Conservation (phyloP, 2,888 invertebrate genomes). For the Steromphala cineraria region DNA sequence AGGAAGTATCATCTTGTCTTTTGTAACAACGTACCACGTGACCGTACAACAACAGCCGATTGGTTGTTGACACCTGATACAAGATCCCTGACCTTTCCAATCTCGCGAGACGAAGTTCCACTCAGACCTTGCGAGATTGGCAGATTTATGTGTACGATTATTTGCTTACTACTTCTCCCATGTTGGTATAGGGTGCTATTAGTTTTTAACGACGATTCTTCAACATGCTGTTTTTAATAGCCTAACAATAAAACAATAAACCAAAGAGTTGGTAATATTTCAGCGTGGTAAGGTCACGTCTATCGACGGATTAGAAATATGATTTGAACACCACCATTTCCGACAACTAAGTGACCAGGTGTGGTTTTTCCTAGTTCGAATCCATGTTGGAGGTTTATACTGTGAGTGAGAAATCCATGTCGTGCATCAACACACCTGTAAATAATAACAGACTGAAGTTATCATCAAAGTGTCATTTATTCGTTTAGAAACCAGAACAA, state of each 20-base stretch:
- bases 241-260: slow-evolving; percentile 12
- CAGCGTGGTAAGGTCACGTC: background rate
- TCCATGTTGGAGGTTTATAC: too few relatives aligned
- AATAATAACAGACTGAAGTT: too few relatives aligned
- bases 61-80: background rate
- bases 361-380: too few relatives aligned
- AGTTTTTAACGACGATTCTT: slow-evolving; percentile 1
- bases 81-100: background rate
- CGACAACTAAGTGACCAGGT: too few relatives aligned
- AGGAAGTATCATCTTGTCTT: too few relatives aligned
- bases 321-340: too few relatives aligned
- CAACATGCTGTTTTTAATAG: slow-evolving; percentile 15
- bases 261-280: slow-evolving; percentile 2
- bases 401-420: too few relatives aligned
- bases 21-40: background rate
- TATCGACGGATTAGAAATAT: too few relatives aligned
- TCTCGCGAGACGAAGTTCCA: background rate
- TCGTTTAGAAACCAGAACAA: too few relatives aligned
- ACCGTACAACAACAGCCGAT: background rate
- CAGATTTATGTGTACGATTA: background rate
- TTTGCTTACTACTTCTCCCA: background rate
- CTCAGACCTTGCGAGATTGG: background rate
- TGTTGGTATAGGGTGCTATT: background rate
- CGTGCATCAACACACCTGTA: too few relatives aligned
- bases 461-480: too few relatives aligned